Evolutionary conservation across 2,888 invertebrate species (phyloP), one percentile per base, ranked within the genome.

Genomic region (Teleiodes luculella): DNA sequence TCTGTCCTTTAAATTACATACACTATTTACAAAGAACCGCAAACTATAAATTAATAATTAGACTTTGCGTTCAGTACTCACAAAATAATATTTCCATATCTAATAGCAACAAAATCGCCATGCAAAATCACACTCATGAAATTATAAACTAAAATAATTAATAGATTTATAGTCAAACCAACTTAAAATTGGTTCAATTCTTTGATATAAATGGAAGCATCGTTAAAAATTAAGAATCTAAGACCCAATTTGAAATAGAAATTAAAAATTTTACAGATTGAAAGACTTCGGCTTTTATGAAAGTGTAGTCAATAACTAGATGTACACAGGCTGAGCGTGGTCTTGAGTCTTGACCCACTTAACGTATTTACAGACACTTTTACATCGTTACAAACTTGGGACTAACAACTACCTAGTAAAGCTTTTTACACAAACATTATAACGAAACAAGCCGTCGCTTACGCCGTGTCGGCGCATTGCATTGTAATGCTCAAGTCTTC

Each of bases 121-220:
- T 83, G 82, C 85, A 84, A 83, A 83, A 86, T 86, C 88, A 87
- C 88, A 86, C 89, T 85, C 80, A 72, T 70, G 78, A 83, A 83
- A 73, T 78, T 70, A 72, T 79, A 82, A 80, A 79, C 80, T 80
- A 77, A 83, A 75, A 77, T 66, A 80, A 78, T 65, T 79, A 80
- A 83, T 82, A 83, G 72, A 81, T 75, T 78, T 78, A 78, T 80
- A 82, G 64, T 80, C 76, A 80, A 82, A 80, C 73, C 88, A 81
- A 89, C 89, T 88, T 86, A 76, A 62, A 87, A 89, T 84, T 76
- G 87, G 74, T 78, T 80, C 68, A 82, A 80, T 78, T 89, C 89
- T 89, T 89, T 89, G 89, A 89, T 88, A 89, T 87, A 80, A 86
- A 82, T 89, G 89, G 89, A 89, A 89, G 89, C 89, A 89, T 88